These are phyloP conservation scores for Hirundichthys speculiger DNA, from an alignment of 2,113 vertebrate genomes.

Conservation along the genomic window DNA sequence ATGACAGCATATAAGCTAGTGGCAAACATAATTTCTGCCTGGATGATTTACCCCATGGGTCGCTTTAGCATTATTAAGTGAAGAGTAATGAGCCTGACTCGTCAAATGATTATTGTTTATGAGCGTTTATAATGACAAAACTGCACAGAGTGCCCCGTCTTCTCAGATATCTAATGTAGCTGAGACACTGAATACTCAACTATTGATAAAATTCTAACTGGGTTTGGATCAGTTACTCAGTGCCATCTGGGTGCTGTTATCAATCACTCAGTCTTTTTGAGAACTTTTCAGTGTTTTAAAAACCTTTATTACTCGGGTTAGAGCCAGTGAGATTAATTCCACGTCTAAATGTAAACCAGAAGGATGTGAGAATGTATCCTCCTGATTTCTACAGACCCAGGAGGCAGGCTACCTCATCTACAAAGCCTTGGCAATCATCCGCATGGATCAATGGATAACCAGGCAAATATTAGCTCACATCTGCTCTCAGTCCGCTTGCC, in stretches of 20 bases:
- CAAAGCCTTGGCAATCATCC: slow-evolving; percentile 61
- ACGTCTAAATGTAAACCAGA: slow-evolving; percentile 27
- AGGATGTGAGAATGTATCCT: slow-evolving; percentile 56
- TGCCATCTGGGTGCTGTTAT: slow-evolving; percentile 28
- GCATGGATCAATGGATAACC: slow-evolving; percentile 70
- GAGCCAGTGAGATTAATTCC: slow-evolving; percentile 31
- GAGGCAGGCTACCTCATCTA: slow-evolving; percentile 62
- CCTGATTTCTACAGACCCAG: slow-evolving; percentile 52
- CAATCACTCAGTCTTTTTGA: slow-evolving; percentile 39
- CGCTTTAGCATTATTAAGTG: slow-evolving; percentile 48
- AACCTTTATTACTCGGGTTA: slow-evolving; percentile 38
- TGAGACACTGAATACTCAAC: neutral
- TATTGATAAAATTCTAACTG: slow-evolving; percentile 36
- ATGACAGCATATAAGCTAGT: too few relatives aligned
- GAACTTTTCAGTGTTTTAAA: slow-evolving; percentile 41
- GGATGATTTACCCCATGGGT: slow-evolving; percentile 56
- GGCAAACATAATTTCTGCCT: slow-evolving; percentile 49
- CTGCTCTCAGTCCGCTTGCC: slow-evolving; percentile 24
- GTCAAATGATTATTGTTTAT: slow-evolving; percentile 62
- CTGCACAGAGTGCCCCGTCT: slow-evolving; percentile 4
- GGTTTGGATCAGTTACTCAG: slow-evolving; percentile 21
- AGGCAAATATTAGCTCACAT: slow-evolving; percentile 70
- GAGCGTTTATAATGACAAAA: slow-evolving; percentile 39
- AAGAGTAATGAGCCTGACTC: slow-evolving; percentile 51
- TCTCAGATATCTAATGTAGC: slow-evolving; percentile 2